Conservation (phyloP, 2,888 invertebrate genomes). For the Dendrolimus houi region DNA sequence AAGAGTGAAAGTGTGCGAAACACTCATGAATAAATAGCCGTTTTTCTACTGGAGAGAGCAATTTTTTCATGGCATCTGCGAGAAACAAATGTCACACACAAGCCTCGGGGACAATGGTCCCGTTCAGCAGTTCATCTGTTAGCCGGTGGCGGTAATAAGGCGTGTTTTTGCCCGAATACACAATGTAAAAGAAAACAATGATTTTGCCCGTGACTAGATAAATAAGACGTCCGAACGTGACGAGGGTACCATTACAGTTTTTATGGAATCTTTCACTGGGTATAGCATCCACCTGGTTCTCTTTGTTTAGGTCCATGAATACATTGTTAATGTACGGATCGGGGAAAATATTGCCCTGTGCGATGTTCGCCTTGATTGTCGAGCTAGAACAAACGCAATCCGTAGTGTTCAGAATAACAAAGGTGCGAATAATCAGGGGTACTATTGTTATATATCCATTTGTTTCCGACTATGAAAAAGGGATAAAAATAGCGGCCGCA, state of each 20-base stretch:
- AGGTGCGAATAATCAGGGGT: constrained; percentile 10
- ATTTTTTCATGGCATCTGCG: constrained; percentile 28
- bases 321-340: constrained; percentile 48
- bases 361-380: constrained; percentile 22
- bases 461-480: constrained; percentile 42
- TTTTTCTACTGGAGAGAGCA: constrained; percentile 24
- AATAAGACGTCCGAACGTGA: constrained; percentile 70
- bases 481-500: constrained; percentile 46
- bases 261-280: constrained; percentile 63
- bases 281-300: constrained; percentile 48
- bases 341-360: constrained; percentile 22
- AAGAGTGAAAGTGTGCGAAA: constrained; percentile 8
- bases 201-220: constrained; percentile 70
- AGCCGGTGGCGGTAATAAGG: constrained; percentile 59
- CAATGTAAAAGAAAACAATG: constrained; percentile 66
- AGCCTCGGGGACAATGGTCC: constrained; percentile 47
- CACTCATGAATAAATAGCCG: constrained; percentile 38
- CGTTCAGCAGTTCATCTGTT: constrained; percentile 59
- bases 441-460: constrained; percentile 36
- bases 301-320: constrained; percentile 53
- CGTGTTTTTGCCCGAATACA: constrained; percentile 53
- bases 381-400: constrained; percentile 5
- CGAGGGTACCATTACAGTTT: constrained; percentile 68
- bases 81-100: constrained; percentile 55
- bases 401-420: not conserved